A percentile compares a stretch with the other conserved stretches of the same genome.
Evolutionary conservation across 2,113 vertebrate species (phyloP).

Genomic region (Hemicordylus capensis): DNA sequence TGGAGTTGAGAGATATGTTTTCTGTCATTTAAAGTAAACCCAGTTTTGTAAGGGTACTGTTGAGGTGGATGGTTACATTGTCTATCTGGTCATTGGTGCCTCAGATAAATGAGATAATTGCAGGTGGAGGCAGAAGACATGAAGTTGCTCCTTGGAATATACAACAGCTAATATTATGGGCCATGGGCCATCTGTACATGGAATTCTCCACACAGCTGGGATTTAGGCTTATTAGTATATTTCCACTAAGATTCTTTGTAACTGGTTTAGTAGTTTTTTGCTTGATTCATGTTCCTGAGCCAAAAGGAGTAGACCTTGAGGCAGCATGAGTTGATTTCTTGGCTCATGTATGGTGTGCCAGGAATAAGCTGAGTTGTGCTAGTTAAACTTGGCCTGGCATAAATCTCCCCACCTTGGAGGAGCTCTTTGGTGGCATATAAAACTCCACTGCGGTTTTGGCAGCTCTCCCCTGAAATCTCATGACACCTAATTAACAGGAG

Average conservation of each 20-base stretch:
- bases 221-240: background rate
- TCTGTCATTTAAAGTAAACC: background rate
- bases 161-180: background rate
- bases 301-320: background rate
- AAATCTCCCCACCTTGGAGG: conserved; percentile 11
- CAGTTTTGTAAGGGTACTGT: background rate
- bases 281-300: background rate
- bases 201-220: background rate
- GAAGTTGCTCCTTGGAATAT: background rate
- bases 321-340: background rate
- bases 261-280: background rate
- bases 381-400: background rate
- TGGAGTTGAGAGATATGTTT: background rate
- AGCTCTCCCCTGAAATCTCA: background rate
- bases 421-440: conserved; percentile 2
- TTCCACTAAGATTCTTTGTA: background rate
- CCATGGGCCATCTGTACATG: background rate
- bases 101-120: background rate
- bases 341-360: background rate
- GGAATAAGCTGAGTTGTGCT: conserved; percentile 25
- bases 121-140: background rate
- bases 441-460: background rate
- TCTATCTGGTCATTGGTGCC: background rate
- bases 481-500: conserved; percentile 23
- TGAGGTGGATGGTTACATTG: background rate